Percentiles rank a stretch among this genome's conserved stretches.
phyloP scores from a whole-genome alignment of 2,888 invertebrate species.

The Cinara cedri region DNA sequence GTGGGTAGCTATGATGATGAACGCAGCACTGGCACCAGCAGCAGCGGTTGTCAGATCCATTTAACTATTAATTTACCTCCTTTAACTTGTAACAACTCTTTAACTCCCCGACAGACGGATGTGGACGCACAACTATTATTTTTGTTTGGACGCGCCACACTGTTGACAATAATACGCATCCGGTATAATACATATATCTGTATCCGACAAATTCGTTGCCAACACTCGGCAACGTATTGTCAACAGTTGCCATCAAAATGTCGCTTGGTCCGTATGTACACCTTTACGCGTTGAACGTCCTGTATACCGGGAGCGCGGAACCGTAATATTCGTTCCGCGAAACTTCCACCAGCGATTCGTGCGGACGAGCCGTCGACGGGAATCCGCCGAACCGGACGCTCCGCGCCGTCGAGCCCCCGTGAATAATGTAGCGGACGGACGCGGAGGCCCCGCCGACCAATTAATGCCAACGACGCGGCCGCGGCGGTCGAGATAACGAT shows the following conservation, averaged over 20 bases:
- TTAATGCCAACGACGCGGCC: too few relatives aligned
- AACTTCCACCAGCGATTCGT: slow-evolving; percentile 1
- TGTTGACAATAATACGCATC: too few relatives aligned
- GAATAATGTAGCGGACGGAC: too few relatives aligned
- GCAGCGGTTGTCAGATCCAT: slow-evolving; percentile 18
- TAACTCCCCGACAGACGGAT: too few relatives aligned
- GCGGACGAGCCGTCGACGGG: not conserved
- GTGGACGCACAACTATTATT: not conserved
- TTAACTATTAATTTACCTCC: not conserved
- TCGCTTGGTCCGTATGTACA: not conserved
- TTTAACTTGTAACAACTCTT: too few relatives aligned
- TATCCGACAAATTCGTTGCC: too few relatives aligned
- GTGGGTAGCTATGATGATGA: slow-evolving; percentile 8
- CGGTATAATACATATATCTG: too few relatives aligned
- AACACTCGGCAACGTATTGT: too few relatives aligned
- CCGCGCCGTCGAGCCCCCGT: too few relatives aligned
- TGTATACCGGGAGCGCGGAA: not conserved
- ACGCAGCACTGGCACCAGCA: slow-evolving; percentile 7
- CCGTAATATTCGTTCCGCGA: not conserved
- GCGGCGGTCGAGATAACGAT: too few relatives aligned
- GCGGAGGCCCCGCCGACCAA: too few relatives aligned
- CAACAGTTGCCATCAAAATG: not conserved
- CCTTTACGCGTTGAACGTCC: not conserved
- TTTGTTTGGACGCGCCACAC: not conserved
- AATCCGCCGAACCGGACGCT: too few relatives aligned